Evolutionary conservation across 1,140 invertebrate genomes (phyloP), one percentile per base, ranked within the genome.

Genomic region (Triops longicaudatus): DNA sequence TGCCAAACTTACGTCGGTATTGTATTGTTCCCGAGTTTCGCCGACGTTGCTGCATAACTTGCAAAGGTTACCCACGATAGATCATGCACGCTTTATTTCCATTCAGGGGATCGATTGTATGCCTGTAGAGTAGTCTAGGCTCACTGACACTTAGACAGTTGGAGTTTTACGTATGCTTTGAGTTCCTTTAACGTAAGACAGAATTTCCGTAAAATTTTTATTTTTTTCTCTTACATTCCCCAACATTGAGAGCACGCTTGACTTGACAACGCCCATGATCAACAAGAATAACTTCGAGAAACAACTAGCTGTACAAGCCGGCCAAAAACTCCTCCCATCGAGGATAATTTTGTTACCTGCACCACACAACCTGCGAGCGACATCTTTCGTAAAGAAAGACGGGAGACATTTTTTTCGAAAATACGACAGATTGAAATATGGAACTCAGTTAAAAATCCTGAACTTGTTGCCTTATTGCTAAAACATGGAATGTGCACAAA

Each of bases 41-140:
- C 43, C 84, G 84, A 78, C 83, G 85, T 12, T 89, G 88, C 79
- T 89, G 88, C 77, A 85, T 85, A 79, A 83, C 86, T 0, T 89
- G 87, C 80, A 74, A 63, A 76, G 71, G 43, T 17, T 31, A 76
- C 37, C 75, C 28, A 63, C 50, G 50, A 9, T 63, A 63, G 22
- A 63, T n/a, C 50, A 63, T n/a, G 17, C 17, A 63, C 17, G 17
- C 17, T 14, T 63, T n/a, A 63, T 63, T 63, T 63, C 17, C 5
- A 3, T 0, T 17, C n/a, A 17, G 50, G 50, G 17, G 14, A n/a
- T 17, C 17, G 9, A 12, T 63, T 63, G 7, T 37, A 37, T 37
- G 7, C 31, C 2, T 4, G 31, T 37, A 4, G 31, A 37, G 7
- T 37, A 37, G 7, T 37, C 7, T 37, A 37, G 31, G 31, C 7